A percentile compares a stretch with the other conserved stretches of the same genome.
These are phyloP conservation scores for Paramisgurnus dabryanus DNA, from an alignment of 2,113 vertebrate species.

Conservation along the genomic window DNA sequence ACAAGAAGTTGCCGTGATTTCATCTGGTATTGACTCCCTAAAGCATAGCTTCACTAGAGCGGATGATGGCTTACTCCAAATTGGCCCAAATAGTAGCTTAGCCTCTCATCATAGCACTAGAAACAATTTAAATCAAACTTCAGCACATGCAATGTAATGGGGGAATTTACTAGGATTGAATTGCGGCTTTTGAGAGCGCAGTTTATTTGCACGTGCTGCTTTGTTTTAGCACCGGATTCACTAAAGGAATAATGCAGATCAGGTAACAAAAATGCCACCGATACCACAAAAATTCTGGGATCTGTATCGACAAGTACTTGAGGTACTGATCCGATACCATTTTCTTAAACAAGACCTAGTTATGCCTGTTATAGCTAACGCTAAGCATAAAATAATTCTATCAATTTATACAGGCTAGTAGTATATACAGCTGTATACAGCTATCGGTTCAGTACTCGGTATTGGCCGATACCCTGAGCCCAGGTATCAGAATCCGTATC, in stretches of 20 bases:
- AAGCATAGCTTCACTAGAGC: slow-evolving; percentile 13
- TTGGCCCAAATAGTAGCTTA: background rate
- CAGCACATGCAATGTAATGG: background rate
- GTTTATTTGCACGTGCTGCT: slow-evolving; percentile 6
- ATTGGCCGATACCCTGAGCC: no score
- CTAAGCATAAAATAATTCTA: no score
- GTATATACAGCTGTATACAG: no score
- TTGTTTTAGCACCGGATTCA: background rate
- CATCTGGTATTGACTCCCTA: slow-evolving; percentile 13
- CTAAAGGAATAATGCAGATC: background rate
- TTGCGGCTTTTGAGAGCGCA: background rate
- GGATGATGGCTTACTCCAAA: slow-evolving; percentile 6
- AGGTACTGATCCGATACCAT: no score
- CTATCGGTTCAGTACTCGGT: no score
- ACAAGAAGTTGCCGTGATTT: slow-evolving; percentile 17
- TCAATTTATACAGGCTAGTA: no score
- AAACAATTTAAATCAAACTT: slow-evolving; percentile 1
- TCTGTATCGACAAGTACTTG: no score
- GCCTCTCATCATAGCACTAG: slow-evolving; percentile 5
- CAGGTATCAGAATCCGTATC: no score
- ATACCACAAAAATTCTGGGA: no score
- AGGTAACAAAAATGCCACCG: no score
- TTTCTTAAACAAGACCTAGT: no score
- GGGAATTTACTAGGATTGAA: background rate
- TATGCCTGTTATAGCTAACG: no score